Evolutionary conservation across 1,140 invertebrate genomes (phyloP).

Genomic region (Platyura marginata): DNA sequence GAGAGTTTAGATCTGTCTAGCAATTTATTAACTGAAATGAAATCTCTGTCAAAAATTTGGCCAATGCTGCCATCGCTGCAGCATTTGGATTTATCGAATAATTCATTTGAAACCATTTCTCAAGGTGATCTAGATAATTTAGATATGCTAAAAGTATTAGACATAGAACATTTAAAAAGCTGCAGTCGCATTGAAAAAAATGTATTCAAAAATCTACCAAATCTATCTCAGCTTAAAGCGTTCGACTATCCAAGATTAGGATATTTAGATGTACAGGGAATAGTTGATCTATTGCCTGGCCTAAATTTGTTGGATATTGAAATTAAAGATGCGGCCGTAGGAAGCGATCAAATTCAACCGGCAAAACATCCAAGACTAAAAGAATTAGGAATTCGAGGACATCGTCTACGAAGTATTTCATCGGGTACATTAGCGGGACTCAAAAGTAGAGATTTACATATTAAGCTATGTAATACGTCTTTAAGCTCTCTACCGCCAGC

Average conservation of each 20-base stretch:
- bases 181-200: conserved; percentile 63
- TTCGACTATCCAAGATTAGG: conserved; percentile 58
- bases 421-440: conserved; percentile 67
- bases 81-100: conserved; percentile 55
- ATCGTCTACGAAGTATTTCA: conserved; percentile 53
- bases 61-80: conserved; percentile 45
- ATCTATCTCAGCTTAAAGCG: conserved; percentile 46
- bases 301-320: conserved; percentile 62
- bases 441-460: conserved; percentile 43
- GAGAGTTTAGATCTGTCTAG: conserved; percentile 58
- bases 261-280: conserved; percentile 65
- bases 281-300: conserved; percentile 47
- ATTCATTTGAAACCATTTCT: conserved; percentile 49
- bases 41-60: conserved; percentile 38
- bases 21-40: conserved; percentile 45
- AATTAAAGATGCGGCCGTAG: conserved; percentile 63
- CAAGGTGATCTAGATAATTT: conserved; percentile 56
- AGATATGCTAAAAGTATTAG: conserved; percentile 39
- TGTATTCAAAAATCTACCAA: conserved; percentile 52
- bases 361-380: conserved; percentile 59
- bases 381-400: conserved; percentile 53
- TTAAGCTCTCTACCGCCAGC: conserved; percentile 55
- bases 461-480: conserved; percentile 63
- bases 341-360: conserved; percentile 62
- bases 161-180: conserved; percentile 43